Percentiles rank a stretch among this genome's conserved stretches.
phyloP scores from a whole-genome alignment of 2,888 invertebrate genomes.

The Polietes domitor region DNA sequence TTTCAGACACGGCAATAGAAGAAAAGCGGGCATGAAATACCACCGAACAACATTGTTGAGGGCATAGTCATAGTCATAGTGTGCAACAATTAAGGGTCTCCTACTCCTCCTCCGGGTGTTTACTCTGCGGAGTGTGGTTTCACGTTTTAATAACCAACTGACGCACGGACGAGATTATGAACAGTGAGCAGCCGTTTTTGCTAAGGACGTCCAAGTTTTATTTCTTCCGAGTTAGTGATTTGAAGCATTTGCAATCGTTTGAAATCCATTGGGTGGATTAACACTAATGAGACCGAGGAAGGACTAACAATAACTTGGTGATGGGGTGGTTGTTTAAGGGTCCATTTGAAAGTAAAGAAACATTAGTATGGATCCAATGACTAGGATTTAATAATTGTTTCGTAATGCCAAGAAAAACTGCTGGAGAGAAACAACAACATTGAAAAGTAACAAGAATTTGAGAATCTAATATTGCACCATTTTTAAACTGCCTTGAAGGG shows the following conservation, averaged over 20 bases:
- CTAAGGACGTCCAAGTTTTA: not conserved
- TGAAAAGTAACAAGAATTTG: no score
- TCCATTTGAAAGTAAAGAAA: no score
- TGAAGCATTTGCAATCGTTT: slow-evolving; percentile 20
- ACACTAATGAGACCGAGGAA: not conserved
- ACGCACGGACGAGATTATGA: not conserved
- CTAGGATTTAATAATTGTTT: no score
- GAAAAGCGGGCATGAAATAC: not conserved
- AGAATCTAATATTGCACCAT: no score
- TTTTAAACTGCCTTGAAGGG: no score
- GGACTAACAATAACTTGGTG: no score
- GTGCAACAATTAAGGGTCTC: slow-evolving; percentile 57
- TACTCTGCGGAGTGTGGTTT: slow-evolving; percentile 12
- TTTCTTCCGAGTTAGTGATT: slow-evolving; percentile 35
- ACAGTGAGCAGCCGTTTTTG: not conserved
- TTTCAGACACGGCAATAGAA: not conserved
- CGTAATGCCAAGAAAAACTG: no score
- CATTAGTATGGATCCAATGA: no score
- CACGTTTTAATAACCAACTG: slow-evolving; percentile 46
- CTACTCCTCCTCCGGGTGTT: slow-evolving; percentile 44
- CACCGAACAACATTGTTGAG: slow-evolving; percentile 36
- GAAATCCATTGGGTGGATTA: slow-evolving; percentile 13
- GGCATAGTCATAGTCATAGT: slow-evolving; percentile 41
- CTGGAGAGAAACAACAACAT: no score
- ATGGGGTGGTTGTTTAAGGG: no score